These are phyloP conservation scores for Dorcus hopei DNA, from an alignment of 2,888 invertebrate species.

Conservation along the genomic window DNA sequence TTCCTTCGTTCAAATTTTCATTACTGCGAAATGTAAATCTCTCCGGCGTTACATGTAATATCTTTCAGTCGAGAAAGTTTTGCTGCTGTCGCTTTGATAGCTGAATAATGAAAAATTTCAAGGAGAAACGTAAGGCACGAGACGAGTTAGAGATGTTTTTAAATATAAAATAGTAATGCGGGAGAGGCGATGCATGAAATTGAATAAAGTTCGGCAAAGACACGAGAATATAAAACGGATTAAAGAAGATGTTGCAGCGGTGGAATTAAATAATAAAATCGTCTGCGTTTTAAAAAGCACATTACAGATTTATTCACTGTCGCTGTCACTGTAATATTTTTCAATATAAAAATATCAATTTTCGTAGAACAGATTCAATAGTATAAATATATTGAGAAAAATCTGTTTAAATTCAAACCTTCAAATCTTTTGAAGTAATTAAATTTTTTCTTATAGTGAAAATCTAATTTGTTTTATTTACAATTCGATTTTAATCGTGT, in stretches of 20 bases:
- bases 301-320: no score
- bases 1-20: no score
- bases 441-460: no score
- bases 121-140: conserved; percentile 8
- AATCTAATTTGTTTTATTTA: no score
- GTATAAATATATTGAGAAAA: no score
- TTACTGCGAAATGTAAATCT: no score
- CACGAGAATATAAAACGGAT: conserved; percentile 31
- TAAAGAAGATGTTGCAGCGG: conserved; percentile 32
- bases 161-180: conserved; percentile 39
- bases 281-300: not conserved
- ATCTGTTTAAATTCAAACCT: no score
- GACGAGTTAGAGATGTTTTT: conserved; percentile 27
- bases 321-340: no score
- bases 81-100: conserved; percentile 15
- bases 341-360: no score
- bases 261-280: conserved; percentile 25
- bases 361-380: no score
- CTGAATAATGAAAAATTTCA: conserved; percentile 19
- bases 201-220: conserved; percentile 41
- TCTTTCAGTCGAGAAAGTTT: conserved; percentile 14
- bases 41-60: conserved; percentile 4
- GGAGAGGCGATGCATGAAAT: conserved; percentile 44
- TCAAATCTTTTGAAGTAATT: no score
- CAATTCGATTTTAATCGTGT: not conserved